phyloP scores from a whole-genome alignment of 2,888 invertebrate genomes.

The Eurois occulta region DNA sequence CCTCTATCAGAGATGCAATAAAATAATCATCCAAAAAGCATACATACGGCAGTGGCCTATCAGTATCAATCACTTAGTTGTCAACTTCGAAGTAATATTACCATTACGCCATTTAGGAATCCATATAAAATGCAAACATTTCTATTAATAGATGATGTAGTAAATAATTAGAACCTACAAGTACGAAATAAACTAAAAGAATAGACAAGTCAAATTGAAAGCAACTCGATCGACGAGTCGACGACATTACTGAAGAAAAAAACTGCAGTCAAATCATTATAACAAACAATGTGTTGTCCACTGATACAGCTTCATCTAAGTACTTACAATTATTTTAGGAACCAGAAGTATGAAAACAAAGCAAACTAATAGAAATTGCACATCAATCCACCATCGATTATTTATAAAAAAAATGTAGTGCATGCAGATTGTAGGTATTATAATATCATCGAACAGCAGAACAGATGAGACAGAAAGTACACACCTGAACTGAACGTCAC shows the following conservation, averaged over 20 bases:
- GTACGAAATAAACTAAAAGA: slow-evolving; percentile 39
- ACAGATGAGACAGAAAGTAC: slow-evolving; percentile 53
- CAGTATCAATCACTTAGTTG: slow-evolving; percentile 27
- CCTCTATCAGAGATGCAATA: not conserved
- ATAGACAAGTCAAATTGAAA: slow-evolving; percentile 47
- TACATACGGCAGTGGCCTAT: not conserved
- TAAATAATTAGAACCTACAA: slow-evolving; percentile 32
- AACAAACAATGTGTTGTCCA: slow-evolving; percentile 42
- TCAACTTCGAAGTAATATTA: slow-evolving; percentile 26
- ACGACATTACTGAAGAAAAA: slow-evolving; percentile 54
- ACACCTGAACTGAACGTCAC: slow-evolving; percentile 40
- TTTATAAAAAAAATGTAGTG: slow-evolving; percentile 53
- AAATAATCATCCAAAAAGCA: slow-evolving; percentile 1
- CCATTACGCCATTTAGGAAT: not conserved
- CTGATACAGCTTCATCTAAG: slow-evolving; percentile 1
- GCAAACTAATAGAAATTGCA: slow-evolving; percentile 62
- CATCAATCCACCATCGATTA: slow-evolving; percentile 77
- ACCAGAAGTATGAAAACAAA: slow-evolving; percentile 66
- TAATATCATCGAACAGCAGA: slow-evolving; percentile 51
- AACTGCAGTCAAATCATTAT: slow-evolving; percentile 49
- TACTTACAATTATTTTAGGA: slow-evolving; percentile 71
- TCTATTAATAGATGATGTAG: slow-evolving; percentile 22
- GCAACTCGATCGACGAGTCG: slow-evolving; percentile 57
- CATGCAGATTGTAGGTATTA: slow-evolving; percentile 50
- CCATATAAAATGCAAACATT: slow-evolving; percentile 2